Evolutionary conservation across 2,888 invertebrate genomes (phyloP), one percentile per base, ranked within the genome.

Genomic region (Ophion costatus): DNA sequence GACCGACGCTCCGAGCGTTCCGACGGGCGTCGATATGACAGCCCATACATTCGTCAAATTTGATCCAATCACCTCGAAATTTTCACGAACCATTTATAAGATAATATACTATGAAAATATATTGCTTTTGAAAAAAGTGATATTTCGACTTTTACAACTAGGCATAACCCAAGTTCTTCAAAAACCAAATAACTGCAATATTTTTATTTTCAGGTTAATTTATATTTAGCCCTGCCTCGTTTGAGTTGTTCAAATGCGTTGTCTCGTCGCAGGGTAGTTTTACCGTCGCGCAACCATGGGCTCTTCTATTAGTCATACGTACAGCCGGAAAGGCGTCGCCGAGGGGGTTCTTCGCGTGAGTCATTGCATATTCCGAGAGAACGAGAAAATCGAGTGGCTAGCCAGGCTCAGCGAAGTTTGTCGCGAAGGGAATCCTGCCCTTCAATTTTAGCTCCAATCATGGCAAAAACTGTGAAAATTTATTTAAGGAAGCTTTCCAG

Each of bases 221-320:
- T 17, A 24, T 22, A 29, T n/a, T 9, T 38, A 11, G 14, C 3
- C 17, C n/a, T 73, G 14, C 17, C 59, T 20, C 17, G 61, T 20
- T 17, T 5, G 38, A 17, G 33, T 63, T 61, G 11, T 11, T 42
- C 24, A 29, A 11, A 59, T 73, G 29, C 51, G 5, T 64, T 10
- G 64, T 45, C 42, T 74, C 61, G 14, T 29, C 29, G 29, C 29
- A 33, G 20, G 57, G 33, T 74, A 64, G 73, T 74, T 70, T 64
- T 69, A 79, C 45, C 74, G 33, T 42, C 11, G 56, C n/a, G 56
- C 56, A 56, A 74, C 73, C 67, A 51, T 45, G 71, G 73, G 51
- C n/a, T 61, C 61, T 64, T 24, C 11, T 14, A 45, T 79, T 83
- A 79, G 82, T 83, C 82, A 83, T 70, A 63, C 20, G 67, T 33